Evolutionary conservation across 64 coral and sea anemone genomes (phyloP), one percentile per base, ranked within the genome.

Genomic region (Stichodactyla mertensii): DNA sequence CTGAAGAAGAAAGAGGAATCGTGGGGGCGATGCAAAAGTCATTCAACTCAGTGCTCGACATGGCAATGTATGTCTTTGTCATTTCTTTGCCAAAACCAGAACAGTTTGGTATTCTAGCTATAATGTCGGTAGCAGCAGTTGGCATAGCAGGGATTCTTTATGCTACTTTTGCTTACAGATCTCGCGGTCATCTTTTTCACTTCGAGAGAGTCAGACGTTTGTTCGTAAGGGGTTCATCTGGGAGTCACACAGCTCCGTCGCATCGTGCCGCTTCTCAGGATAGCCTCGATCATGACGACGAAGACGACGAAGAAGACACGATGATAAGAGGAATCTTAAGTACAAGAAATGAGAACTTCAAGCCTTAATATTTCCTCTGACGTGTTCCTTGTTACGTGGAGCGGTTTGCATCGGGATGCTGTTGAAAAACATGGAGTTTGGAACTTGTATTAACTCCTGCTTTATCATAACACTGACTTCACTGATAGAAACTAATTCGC

Each of bases 1-100:
- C 90, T 0, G 88, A 89, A 70, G 85, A 94, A 80, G 97, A 99
- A 54, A 86, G 97, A 53, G 97, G 97, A 54, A 94, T 94, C 18
- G 97, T 99, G 0, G 93, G 90, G 0, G 97, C 92, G 27, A 90
- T 99, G 81, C 97, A 99, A 80, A 95, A 93, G 54, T 92, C 97
- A 0, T 95, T 99, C 51, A 95, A 95, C 82, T 92, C 90, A 18
- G 64, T 91, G 18, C 59, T 94, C 53, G 86, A 90, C 66, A 82
- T 99, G 15, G 4, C 88, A 51, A 94, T 95, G 54, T 92, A 85
- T 62, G 64, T 92, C 2, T 79, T 92, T 9, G 97, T 99, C 4
- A 99, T 94, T 59, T 82, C 84, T 7, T 61, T 94, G 7, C 97
- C 93, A 19, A 92, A 89, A 19, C 97, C 97, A 18, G 90, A 95